These are phyloP conservation scores for Drosophila gaucha DNA, from an alignment of 2,888 invertebrate species.

Conservation along the genomic window DNA sequence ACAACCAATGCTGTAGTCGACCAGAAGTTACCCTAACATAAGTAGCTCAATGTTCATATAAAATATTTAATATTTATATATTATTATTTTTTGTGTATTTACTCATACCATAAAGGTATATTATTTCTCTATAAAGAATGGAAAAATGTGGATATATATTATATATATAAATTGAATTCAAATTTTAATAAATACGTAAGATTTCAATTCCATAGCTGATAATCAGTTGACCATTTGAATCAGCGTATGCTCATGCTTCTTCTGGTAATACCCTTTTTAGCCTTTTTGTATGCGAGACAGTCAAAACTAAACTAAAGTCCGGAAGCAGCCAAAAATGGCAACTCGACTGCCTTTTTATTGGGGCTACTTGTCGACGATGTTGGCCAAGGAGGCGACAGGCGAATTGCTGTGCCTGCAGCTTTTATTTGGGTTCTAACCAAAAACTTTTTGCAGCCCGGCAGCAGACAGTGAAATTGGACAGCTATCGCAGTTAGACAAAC, in stretches of 20 bases:
- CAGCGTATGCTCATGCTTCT: not conserved
- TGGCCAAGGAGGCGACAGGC: slow-evolving; percentile 10
- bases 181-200: no score
- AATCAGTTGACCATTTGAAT: not conserved
- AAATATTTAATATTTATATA: no score
- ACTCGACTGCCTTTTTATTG: slow-evolving; percentile 50
- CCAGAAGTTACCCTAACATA: slow-evolving; percentile 10
- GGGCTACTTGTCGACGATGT: slow-evolving; percentile 39
- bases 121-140: no score
- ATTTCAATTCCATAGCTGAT: no score
- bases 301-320: slow-evolving; percentile 16
- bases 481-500: slow-evolving; percentile 66
- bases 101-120: no score
- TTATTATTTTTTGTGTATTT: no score
- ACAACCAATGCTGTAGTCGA: slow-evolving; percentile 7
- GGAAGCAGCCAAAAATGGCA: slow-evolving; percentile 40
- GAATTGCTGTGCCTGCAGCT: slow-evolving; percentile 71
- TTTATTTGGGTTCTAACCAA: slow-evolving; percentile 58
- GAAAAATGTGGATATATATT: no score
- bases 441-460: slow-evolving; percentile 56
- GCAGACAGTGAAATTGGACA: slow-evolving; percentile 65
- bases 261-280: slow-evolving; percentile 2
- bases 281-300: not conserved
- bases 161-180: no score
- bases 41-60: no score